Evolutionary conservation across 2,113 vertebrate genomes (phyloP), one percentile per base, ranked within the genome.

Genomic region (Anguilla japonica): DNA sequence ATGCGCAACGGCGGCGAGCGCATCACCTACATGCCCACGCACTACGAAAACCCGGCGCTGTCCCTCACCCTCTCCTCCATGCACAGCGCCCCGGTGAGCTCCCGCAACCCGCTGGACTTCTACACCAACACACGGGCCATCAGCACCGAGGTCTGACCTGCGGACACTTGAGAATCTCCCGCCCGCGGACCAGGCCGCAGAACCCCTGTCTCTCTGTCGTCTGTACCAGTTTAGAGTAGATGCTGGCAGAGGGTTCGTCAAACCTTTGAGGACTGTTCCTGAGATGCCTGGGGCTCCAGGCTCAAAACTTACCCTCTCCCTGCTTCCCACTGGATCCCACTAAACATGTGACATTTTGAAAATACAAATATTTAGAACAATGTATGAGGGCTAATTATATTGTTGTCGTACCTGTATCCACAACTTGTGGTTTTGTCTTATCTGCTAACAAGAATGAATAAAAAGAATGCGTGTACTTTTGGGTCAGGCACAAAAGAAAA

Each of bases 131-230:
- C 96, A 16, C 96, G 96, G 89, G 97, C 97, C 92, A 93, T 99
- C 94, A 99, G 98, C 94, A 99, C 98, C 0, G 97, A 98, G 9
- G 98, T 99, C 93, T 99, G 94, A 97, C 53, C 90, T 57, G 87
- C 87, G 87, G 83, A 8, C 39, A 29, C 67, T 89, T 86, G 60
- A 67, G 40, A n/a, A 89, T 84, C 81, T 89, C 88, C 85, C 29
- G 83, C 29, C 0, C 2, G 41, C 1, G 26, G 56, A 6, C n/a
- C 56, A 6, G 56, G 79, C 0, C 22, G 13, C 79, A 82, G 40
- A 13, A 57, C 56, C 13, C 50, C 13, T 20, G 39, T 82, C 41
- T 82, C 81, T 82, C n/a, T 75, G 71, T 82, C 34, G n/a, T 34
- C 46, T 34, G 50, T 56, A 3, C 40, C 71, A 34, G 71, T 75